Base-by-base conservation (phyloP, 2,888 invertebrate genomes). In the Torymus aiolomorphi region DNA sequence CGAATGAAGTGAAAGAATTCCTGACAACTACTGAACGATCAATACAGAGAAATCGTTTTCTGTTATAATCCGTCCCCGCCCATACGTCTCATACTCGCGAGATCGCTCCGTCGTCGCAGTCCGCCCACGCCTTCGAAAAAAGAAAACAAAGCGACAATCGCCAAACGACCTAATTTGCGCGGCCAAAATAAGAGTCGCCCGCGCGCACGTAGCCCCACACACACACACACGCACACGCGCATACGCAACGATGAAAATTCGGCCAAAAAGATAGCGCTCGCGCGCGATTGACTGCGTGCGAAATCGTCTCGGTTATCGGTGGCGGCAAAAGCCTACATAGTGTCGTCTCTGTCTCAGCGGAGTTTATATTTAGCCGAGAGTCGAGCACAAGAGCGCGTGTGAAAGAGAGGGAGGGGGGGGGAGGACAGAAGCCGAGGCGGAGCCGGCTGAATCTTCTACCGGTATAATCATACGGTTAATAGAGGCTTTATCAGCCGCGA, bases 391-490 rank as follows among this genome's bases (percentile, higher is more conserved):
- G 42, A 42, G 42, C 42, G 5, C 8, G 42, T 42, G 42, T 42
- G 42, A 42, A 42, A 42, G 42, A 42, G 8, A 42, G 42, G 8
- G 42, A 42, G 42, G 62, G 18, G 31, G 3, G 18, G 73, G 10
- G 24, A 49, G 14, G 42, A 49, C 8, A 49, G 31, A 57, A 42
- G 16, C 10, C 18, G 65, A 13, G 67, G 67, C 76, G 76, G 71
- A 80, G 83, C 82, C 80, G 80, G 85, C 80, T 82, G 83, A 82
- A 85, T 86, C 83, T 85, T 86, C 84, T 83, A 84, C 84, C 83
- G 83, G 83, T 84, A 86, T 87, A 88, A 87, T 88, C 87, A 88
- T 86, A 86, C 87, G 86, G 85, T 87, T 88, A 88, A 88, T 88
- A 88, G 86, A 86, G 85, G 86, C 86, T 85, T 88, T 88, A 88